Conservation (phyloP, 2,888 invertebrate species). For the Oeneis ivallda region DNA sequence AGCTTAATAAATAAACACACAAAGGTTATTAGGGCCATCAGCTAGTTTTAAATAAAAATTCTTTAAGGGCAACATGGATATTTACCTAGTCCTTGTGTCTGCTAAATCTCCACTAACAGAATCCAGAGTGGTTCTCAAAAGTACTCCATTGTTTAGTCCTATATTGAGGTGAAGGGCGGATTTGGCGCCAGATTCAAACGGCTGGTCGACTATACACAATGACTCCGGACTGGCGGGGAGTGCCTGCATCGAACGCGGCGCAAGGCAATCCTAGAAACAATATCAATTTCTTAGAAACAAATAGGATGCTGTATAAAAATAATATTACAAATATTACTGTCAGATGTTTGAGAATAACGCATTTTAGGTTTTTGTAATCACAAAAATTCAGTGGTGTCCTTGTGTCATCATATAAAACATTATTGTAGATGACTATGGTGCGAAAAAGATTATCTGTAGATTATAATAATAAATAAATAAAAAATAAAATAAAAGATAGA, state of each 20-base stretch:
- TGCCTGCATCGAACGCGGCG: constrained; percentile 97
- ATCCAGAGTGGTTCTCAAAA: constrained; percentile 96
- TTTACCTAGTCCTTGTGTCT: constrained; percentile 94
- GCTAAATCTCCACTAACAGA: constrained; percentile 97
- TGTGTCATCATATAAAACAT: constrained; percentile 67
- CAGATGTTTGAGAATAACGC: constrained; percentile 77
- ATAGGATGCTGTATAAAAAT: constrained; percentile 2
- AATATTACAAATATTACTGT: constrained; percentile 36
- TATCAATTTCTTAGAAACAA: constrained; percentile 12
- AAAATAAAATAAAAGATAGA: too few species aligned
- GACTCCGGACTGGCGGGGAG: constrained; percentile 98
- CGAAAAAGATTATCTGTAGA: too few species aligned
- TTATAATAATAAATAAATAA: too few species aligned
- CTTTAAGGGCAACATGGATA: neutral
- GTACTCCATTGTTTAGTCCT: constrained; percentile 97
- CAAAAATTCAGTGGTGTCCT: constrained; percentile 78
- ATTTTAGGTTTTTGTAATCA: constrained; percentile 78
- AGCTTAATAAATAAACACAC: too few species aligned
- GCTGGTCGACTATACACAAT: constrained; percentile 95
- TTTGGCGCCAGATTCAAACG: constrained; percentile 85
- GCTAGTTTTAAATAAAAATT: too few species aligned
- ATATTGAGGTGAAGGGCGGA: constrained; percentile 95
- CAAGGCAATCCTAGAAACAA: constrained; percentile 89
- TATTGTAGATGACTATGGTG: neutral
- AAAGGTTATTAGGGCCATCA: too few species aligned